A percentile compares a stretch with the other conserved stretches of the same genome.
Conservation (phyloP, 2,888 invertebrate genomes). For the Metellina segmentata region DNA sequence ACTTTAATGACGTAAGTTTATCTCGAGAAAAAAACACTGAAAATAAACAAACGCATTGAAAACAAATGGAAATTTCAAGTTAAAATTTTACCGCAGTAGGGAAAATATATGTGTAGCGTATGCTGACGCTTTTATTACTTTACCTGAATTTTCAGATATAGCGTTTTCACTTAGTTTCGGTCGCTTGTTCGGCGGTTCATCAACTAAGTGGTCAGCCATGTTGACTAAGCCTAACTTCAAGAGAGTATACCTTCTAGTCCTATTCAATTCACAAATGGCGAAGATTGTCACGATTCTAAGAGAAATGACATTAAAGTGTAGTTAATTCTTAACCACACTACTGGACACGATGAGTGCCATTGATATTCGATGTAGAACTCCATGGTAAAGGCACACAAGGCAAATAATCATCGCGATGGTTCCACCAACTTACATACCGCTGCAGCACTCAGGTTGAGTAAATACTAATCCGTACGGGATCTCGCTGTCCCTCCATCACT, state of each 20-base stretch:
- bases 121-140: conserved; percentile 37
- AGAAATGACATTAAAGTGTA: conserved; percentile 46
- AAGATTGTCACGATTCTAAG: conserved; percentile 63
- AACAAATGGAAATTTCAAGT: not conserved
- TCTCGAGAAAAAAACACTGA: not conserved
- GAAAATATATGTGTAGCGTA: conserved; percentile 3
- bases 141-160: conserved; percentile 78
- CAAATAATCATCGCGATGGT: conserved; percentile 58
- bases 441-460: conserved; percentile 57
- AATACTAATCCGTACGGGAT: conserved; percentile 56
- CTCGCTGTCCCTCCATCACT: conserved; percentile 58
- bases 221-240: conserved; percentile 76
- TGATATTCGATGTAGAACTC: conserved; percentile 65
- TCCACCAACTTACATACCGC: conserved; percentile 56
- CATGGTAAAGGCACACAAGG: conserved; percentile 70
- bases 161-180: conserved; percentile 79
- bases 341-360: conserved; percentile 56
- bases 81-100: not conserved
- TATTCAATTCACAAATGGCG: conserved; percentile 66
- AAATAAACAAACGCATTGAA: conserved; percentile 44
- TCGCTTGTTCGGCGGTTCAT: conserved; percentile 81
- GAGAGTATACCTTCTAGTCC: conserved; percentile 8
- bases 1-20: not conserved
- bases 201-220: conserved; percentile 81
- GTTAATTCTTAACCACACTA: conserved; percentile 53